Conservation (phyloP, 2,113 vertebrate genomes). For the Paratilapia polleni region DNA sequence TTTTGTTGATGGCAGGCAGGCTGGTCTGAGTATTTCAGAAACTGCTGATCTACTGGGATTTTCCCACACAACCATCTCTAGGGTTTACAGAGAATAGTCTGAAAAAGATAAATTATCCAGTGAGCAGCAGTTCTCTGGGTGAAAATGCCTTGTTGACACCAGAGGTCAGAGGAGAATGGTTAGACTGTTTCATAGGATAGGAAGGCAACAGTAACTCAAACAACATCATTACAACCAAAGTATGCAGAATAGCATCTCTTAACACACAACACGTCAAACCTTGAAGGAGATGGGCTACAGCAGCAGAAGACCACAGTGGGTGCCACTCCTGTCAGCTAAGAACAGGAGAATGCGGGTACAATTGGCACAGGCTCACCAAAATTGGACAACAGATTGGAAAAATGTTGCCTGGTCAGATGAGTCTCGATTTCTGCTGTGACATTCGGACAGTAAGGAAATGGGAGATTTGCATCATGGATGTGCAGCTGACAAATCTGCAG, state of each 20-base stretch:
- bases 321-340: not conserved
- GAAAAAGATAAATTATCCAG: not conserved
- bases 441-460: not conserved
- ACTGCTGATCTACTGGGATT: not conserved
- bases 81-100: not conserved
- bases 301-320: not conserved
- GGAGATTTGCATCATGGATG: not conserved
- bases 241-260: not conserved
- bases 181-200: not conserved
- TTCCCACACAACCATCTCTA: not conserved
- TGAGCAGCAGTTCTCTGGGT: not conserved
- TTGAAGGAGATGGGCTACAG: not conserved
- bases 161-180: not conserved
- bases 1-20: not conserved
- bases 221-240: not conserved
- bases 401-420: not conserved
- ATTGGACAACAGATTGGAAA: not conserved
- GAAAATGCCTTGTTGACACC: not conserved
- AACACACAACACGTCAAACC: rapidly evolving
- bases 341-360: not conserved
- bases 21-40: not conserved
- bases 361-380: not conserved
- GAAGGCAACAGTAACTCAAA: not conserved
- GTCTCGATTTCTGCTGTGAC: not conserved
- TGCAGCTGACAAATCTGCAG: not conserved